phyloP scores from a whole-genome alignment of 2,888 invertebrate genomes.

The Argyresthia goedartella region DNA sequence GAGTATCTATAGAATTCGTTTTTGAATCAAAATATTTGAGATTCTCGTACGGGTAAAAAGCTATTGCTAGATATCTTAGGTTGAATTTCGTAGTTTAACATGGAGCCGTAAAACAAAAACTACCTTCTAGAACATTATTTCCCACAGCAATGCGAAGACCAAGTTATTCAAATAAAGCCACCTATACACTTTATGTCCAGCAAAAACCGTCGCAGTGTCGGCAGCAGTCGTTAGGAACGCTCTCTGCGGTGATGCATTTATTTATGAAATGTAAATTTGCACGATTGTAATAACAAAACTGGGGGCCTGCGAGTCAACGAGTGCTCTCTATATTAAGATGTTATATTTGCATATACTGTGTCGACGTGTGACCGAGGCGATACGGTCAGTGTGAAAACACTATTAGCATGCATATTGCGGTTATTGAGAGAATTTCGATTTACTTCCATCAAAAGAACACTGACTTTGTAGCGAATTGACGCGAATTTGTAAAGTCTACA shows the following conservation, averaged over 20 bases:
- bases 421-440: too few species aligned
- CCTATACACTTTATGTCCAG: constrained; percentile 35
- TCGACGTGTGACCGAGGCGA: constrained; percentile 43
- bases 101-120: too few species aligned
- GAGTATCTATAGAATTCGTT: too few species aligned
- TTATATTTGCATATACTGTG: constrained; percentile 63
- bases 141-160: constrained; percentile 8
- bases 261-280: constrained; percentile 71
- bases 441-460: too few species aligned
- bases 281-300: constrained; percentile 72
- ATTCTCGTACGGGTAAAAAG: too few species aligned
- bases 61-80: too few species aligned
- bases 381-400: constrained; percentile 19
- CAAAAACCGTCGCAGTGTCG: constrained; percentile 32
- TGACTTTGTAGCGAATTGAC: too few species aligned
- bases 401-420: too few species aligned
- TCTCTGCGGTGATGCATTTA: constrained; percentile 45
- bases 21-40: too few species aligned
- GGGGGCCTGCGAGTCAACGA: constrained; percentile 16
- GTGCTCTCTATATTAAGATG: constrained; percentile 70
- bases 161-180: constrained; percentile 53
- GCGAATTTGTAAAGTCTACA: too few species aligned
- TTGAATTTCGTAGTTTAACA: too few species aligned
- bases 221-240: constrained; percentile 45
- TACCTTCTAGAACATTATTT: too few species aligned